Conservation (phyloP, 1,140 invertebrate species). For the Fopius arisanus region DNA sequence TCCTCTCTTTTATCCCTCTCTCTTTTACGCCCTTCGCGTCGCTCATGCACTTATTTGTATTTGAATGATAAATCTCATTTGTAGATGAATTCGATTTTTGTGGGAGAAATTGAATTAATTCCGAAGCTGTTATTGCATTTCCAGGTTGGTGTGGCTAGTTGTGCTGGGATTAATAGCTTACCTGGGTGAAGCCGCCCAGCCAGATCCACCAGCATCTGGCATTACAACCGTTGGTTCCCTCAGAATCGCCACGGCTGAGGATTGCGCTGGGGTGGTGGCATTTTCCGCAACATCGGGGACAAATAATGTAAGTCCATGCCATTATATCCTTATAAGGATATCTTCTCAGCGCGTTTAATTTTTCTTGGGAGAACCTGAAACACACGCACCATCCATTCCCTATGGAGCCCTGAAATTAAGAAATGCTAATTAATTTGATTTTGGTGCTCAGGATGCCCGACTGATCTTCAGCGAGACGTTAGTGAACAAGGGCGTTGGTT, state of each 20-base stretch:
- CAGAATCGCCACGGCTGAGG: conserved; percentile 59
- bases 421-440: conserved; percentile 13
- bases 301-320: conserved; percentile 46
- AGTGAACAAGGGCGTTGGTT: conserved; percentile 64
- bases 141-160: conserved; percentile 58
- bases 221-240: conserved; percentile 56
- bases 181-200: conserved; percentile 47
- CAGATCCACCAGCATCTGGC: conserved; percentile 48
- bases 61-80: no score
- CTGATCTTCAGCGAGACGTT: conserved; percentile 50
- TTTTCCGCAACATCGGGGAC: conserved; percentile 55
- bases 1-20: background rate
- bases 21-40: background rate
- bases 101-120: background rate
- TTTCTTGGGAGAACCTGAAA: no score
- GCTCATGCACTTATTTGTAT: conserved; percentile 5
- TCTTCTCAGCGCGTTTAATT: no score
- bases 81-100: background rate
- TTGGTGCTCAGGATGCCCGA: conserved; percentile 45
- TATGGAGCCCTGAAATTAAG: background rate
- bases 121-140: background rate
- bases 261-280: conserved; percentile 61
- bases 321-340: no score
- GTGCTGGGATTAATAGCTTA: conserved; percentile 48
- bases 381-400: no score